Base-by-base conservation (phyloP, 2,113 vertebrate genomes). In the Pteronura brasiliensis region DNA sequence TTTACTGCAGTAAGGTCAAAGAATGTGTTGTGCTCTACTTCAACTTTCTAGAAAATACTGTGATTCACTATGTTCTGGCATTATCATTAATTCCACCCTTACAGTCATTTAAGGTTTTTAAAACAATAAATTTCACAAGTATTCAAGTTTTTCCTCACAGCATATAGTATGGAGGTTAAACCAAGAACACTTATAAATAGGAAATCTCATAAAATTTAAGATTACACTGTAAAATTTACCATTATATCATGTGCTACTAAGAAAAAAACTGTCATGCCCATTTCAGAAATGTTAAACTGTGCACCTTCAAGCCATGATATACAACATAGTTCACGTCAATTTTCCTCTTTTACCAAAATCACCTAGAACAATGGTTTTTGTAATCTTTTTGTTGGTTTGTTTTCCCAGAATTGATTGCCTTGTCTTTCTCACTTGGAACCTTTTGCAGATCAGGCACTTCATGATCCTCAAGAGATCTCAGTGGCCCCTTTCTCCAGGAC, bases 61-160 rank as follows among this genome's bases (percentile, higher is more conserved):
- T 55, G 61, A 86, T 79, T 79, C 55, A 23, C 47, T 69, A 65
- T 94, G 44, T 65, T 90, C 63, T 88, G 71, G 36, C 65, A 59
- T 82, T 57, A 67, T 57, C 36, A 87, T 87, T 57, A 79, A 44
- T 88, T 96, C 81, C n/a, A 95, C 74, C 44, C 80, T 34, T 49
- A 72, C 44, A 95, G 42, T 88, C 67, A 90, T 34, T 86, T 81
- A 81, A 52, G 31, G 49, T 90, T 90, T 87, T 95, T 59, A n/a
- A 74, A 90, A 84, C 71, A 55, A 81, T 92, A 88, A 80, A 81
- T 52, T 74, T 82, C 83, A 69, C 39, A 97, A 92, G 55, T 86
- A 87, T 71, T 93, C 92, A 23, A 82, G 57, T 20, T 93, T 92
- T 97, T 87, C 34, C 27, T 93, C 34, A 86, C 13, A 81, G 65